Evolutionary conservation across 2,797 vertebrate species (phyloP), one percentile per base, ranked within the genome.

Genomic region (Pelochelys cantorii): DNA sequence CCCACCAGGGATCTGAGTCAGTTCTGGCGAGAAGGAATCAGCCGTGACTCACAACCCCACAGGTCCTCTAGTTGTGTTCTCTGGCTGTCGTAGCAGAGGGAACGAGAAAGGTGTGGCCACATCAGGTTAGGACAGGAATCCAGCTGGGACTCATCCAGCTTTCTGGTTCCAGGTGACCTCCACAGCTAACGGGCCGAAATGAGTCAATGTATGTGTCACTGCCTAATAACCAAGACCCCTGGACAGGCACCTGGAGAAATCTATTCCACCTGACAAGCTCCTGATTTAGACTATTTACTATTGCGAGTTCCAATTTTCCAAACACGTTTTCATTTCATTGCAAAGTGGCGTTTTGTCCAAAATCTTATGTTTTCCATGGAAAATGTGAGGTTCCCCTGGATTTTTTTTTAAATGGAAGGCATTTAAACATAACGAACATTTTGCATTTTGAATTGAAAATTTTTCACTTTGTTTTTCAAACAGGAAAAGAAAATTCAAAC

Each of bases 111-210:
- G 34, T 48, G 82, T 60, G 85, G 54, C 29, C 85, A 81, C 23
- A 81, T 14, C n/a, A 85, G 55, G 68, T 93, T 89, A 89, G 79
- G 74, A 87, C 68, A 89, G 84, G 86, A 92, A 82, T n/a, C 6
- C 29, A 22, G n/a, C 5, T 79, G 74, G 42, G 14, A 71, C 82
- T 81, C 13, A 48, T 90, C 52, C 65, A 84, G 27, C 86, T 94
- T 85, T 23, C 20, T 71, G 18, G 22, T 71, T n/a, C 57, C 12
- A 31, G 25, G 2, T 25, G 11, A 86, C 89, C 0, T 56, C 48
- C 83, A 77, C 37, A 68, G 52, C 42, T n/a, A 87, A 0, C 37
- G 80, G 42, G 71, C 29, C 42, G 25, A 90, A 93, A 84, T 10
- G 65, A 48, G 27, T 74, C 0, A 27, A 5, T 0, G 0, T 79